These are phyloP conservation scores for Xylota sylvarum DNA, from an alignment of 2,888 invertebrate genomes.

Conservation along the genomic window DNA sequence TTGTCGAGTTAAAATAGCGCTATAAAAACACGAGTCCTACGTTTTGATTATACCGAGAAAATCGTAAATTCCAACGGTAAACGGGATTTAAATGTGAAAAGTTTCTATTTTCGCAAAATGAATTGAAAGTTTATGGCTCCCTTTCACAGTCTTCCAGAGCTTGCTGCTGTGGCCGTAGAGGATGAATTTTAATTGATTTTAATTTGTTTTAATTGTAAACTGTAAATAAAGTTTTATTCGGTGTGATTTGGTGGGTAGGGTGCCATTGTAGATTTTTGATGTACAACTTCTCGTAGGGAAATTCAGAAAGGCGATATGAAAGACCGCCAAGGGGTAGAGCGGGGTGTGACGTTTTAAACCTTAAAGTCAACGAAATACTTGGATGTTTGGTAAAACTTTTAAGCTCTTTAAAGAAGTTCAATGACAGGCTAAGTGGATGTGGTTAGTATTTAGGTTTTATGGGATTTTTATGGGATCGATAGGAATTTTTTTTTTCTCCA, in stretches of 20 bases:
- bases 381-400: background rate
- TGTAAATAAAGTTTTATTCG: slow-evolving; percentile 61
- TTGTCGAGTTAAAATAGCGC: slow-evolving; percentile 41
- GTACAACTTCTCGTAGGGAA: background rate
- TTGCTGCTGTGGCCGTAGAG: background rate
- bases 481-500: too few species aligned
- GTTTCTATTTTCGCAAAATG: slow-evolving; percentile 65
- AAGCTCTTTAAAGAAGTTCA: background rate
- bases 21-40: slow-evolving; percentile 64
- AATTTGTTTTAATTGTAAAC: slow-evolving; percentile 72
- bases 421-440: background rate
- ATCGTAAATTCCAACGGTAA: slow-evolving; percentile 60
- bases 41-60: slow-evolving; percentile 62
- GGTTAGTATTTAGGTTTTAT: background rate
- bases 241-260: background rate
- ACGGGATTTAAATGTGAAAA: slow-evolving; percentile 70
- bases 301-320: background rate
- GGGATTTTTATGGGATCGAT: too few species aligned
- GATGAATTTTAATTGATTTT: slow-evolving; percentile 72
- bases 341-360: background rate
- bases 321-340: background rate
- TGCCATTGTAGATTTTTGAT: slow-evolving; percentile 4
- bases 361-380: background rate
- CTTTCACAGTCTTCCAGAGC: background rate
- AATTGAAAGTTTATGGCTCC: slow-evolving; percentile 69